These are phyloP conservation scores for Fissipunctia ypsillon DNA, from an alignment of 2,888 invertebrate genomes.

Conservation along the genomic window DNA sequence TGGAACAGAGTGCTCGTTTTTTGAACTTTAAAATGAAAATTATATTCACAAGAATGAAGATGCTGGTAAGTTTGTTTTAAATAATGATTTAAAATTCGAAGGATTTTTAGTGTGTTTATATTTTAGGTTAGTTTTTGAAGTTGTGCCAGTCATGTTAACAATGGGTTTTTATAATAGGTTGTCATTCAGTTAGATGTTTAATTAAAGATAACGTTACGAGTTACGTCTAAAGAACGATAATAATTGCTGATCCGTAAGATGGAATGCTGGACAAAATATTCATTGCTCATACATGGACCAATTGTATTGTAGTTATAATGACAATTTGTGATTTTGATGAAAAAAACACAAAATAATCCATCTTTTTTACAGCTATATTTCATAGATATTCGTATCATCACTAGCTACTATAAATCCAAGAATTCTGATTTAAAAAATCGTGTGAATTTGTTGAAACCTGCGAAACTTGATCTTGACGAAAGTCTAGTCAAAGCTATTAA, in stretches of 20 bases:
- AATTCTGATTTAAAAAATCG: rapidly evolving
- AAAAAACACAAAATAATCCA: background rate
- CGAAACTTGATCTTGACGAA: background rate
- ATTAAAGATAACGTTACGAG: constrained; percentile 31
- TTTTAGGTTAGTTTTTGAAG: background rate
- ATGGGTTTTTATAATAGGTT: constrained; percentile 1
- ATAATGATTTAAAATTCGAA: constrained; percentile 6
- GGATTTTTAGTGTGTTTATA: background rate
- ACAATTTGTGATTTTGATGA: background rate
- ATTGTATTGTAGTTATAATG: background rate
- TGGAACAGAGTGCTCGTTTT: constrained; percentile 60
- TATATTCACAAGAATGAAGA: constrained; percentile 38
- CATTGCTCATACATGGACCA: background rate
- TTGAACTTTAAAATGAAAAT: constrained; percentile 9
- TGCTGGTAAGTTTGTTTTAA: constrained; percentile 49
- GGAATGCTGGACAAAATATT: constrained; percentile 6
- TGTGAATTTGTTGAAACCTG: background rate
- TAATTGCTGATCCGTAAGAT: constrained; percentile 17
- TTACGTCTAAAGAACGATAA: background rate
- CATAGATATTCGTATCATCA: background rate
- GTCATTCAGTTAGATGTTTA: constrained; percentile 12
- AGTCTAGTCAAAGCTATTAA: background rate
- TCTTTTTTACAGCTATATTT: background rate
- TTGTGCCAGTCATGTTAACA: constrained; percentile 12
- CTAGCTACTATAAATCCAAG: background rate